Evolutionary conservation across 35 echinoderm and acorn worm species (phyloP).

Genomic region (Eucidaris tribuloides): DNA sequence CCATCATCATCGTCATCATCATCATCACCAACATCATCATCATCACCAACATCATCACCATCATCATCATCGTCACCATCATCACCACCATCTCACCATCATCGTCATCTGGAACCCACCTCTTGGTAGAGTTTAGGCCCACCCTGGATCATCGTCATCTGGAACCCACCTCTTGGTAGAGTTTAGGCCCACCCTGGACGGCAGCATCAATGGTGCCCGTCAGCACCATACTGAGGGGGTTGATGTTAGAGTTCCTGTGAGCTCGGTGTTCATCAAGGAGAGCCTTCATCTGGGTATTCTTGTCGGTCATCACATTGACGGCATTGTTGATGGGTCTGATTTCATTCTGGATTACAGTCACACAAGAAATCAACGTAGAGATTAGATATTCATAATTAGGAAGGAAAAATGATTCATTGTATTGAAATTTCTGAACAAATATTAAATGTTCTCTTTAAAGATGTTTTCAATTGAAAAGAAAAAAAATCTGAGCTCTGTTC

Average conservation of each 20-base stretch:
- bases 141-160: too few relatives aligned
- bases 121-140: constrained; percentile 61
- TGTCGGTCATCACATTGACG: constrained; percentile 58
- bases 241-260: constrained; percentile 37
- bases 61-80: neutral
- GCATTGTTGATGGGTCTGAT: constrained; percentile 67
- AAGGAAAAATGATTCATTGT: too few relatives aligned
- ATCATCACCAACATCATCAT: neutral
- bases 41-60: neutral
- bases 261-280: neutral
- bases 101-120: constrained; percentile 37
- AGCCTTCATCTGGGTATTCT: constrained; percentile 52
- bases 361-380: too few relatives aligned
- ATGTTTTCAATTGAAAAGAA: too few relatives aligned
- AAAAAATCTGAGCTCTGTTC: too few relatives aligned
- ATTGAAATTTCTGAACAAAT: too few relatives aligned
- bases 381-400: too few relatives aligned
- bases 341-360: constrained; percentile 29
- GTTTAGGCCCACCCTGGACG: constrained; percentile 66
- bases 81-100: neutral
- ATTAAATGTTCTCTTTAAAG: too few relatives aligned
- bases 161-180: constrained; percentile 59
- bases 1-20: neutral
- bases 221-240: constrained; percentile 65
- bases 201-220: constrained; percentile 88